Conservation (phyloP, 2,888 invertebrate species). For the Lissocephala sabroskyi region DNA sequence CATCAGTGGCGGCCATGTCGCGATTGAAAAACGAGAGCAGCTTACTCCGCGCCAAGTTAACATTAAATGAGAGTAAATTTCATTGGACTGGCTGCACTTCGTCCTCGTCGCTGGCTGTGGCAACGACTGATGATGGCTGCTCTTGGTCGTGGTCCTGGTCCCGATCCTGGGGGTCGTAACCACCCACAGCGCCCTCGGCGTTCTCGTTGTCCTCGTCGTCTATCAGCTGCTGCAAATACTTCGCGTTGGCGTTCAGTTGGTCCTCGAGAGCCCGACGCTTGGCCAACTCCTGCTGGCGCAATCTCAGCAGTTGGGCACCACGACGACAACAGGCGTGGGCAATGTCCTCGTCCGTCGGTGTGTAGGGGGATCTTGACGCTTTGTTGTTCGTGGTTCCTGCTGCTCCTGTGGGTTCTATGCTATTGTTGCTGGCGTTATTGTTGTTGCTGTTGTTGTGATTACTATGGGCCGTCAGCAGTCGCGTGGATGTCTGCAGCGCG, state of each 20-base stretch:
- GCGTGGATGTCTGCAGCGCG: slow-evolving; percentile 69
- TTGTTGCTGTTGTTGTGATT: slow-evolving; percentile 30
- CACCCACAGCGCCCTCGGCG: slow-evolving; percentile 42
- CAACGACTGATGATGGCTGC: background rate
- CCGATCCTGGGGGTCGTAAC: background rate
- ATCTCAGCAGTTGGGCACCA: slow-evolving; percentile 49
- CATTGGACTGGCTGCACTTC: slow-evolving; percentile 63
- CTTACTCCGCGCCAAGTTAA: slow-evolving; percentile 71
- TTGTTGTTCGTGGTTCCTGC: too few relatives aligned
- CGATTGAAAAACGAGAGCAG: slow-evolving; percentile 71
- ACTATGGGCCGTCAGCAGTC: slow-evolving; percentile 60
- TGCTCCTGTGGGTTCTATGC: too few relatives aligned
- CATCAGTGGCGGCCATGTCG: slow-evolving; percentile 90
- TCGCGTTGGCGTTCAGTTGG: slow-evolving; percentile 42
- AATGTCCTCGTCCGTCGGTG: slow-evolving; percentile 40
- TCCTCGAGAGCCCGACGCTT: slow-evolving; percentile 46
- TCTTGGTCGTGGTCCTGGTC: too few relatives aligned
- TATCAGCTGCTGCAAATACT: background rate
- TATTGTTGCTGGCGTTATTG: slow-evolving; percentile 19
- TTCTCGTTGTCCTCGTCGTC: slow-evolving; percentile 13
- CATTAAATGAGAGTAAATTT: slow-evolving; percentile 72
- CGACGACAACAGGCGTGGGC: slow-evolving; percentile 54
- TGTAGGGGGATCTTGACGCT: too few relatives aligned
- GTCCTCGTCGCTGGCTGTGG: slow-evolving; percentile 2
- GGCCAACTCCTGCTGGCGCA: slow-evolving; percentile 49